Percentiles rank a stretch among this genome's conserved stretches.
Conservation (phyloP, 1,140 invertebrate species). For the Sitophilus oryzae region DNA sequence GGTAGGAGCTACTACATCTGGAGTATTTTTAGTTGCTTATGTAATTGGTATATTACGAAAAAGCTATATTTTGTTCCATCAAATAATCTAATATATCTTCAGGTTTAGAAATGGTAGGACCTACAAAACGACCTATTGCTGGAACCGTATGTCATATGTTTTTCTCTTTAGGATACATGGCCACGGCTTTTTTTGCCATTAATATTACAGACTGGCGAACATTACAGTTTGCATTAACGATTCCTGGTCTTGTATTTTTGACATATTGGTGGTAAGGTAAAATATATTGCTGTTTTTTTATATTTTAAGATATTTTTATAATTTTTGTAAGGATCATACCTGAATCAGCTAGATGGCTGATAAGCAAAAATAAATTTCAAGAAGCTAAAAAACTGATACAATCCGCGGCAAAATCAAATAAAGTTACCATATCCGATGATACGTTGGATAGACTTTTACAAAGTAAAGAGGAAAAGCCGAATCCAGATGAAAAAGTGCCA, state of each 20-base stretch:
- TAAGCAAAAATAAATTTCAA: conserved; percentile 65
- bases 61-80: conserved; percentile 1
- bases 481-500: conserved; percentile 45
- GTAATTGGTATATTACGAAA: conserved; percentile 57
- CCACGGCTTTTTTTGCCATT: conserved; percentile 66
- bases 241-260: conserved; percentile 64
- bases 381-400: conserved; percentile 65
- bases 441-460: conserved; percentile 50
- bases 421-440: conserved; percentile 53
- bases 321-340: conserved; percentile 61
- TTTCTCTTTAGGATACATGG: conserved; percentile 70
- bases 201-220: conserved; percentile 67
- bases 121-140: conserved; percentile 63
- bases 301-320: background rate
- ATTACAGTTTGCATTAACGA: conserved; percentile 65
- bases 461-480: conserved; percentile 40
- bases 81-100: conserved; percentile 31
- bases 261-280: conserved; percentile 69
- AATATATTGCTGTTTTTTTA: background rate
- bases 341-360: conserved; percentile 74
- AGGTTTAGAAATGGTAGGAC: conserved; percentile 80
- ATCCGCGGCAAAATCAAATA: conserved; percentile 63
- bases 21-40: conserved; percentile 71
- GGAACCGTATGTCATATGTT: conserved; percentile 72
- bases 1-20: conserved; percentile 68